phyloP scores from a whole-genome alignment of 2,888 invertebrate genomes.

The Hecatera dysodea region DNA sequence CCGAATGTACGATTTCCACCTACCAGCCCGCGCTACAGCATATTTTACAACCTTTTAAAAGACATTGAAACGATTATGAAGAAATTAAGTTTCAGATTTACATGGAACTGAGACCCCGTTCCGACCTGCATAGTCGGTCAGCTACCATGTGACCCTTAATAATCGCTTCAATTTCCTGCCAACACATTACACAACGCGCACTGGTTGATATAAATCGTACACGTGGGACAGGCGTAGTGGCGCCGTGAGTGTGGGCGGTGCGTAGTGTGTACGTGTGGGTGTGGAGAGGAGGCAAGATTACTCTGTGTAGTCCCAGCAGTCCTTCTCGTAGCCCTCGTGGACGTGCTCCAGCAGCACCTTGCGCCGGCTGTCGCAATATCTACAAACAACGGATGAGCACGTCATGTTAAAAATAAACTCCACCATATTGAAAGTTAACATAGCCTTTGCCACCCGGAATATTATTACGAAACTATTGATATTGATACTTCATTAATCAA shows the following conservation, averaged over 20 bases:
- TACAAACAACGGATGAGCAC: conserved; percentile 80
- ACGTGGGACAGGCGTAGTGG: conserved; percentile 22
- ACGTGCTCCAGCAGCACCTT: conserved; percentile 99
- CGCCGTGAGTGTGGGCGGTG: conserved; percentile 40
- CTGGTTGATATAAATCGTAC: not conserved
- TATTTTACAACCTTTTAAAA: not conserved
- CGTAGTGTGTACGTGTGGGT: conserved; percentile 58
- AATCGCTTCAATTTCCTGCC: not conserved
- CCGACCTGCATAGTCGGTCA: not conserved
- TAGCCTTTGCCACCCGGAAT: too few relatives aligned
- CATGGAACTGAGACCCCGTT: not conserved
- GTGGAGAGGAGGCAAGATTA: conserved; percentile 84
- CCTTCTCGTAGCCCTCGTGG: conserved; percentile 99
- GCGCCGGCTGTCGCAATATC: conserved; percentile 99
- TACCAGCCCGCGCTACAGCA: not conserved
- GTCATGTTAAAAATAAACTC: too few relatives aligned
- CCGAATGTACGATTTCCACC: not conserved
- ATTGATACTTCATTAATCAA: too few relatives aligned
- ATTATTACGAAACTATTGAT: too few relatives aligned
- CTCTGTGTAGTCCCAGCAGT: conserved; percentile 99
- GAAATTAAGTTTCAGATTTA: not conserved
- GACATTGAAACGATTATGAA: not conserved
- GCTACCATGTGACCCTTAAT: not conserved
- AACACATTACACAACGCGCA: not conserved
- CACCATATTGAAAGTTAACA: too few relatives aligned